These are phyloP conservation scores for Enoplosus armatus DNA, from an alignment of 2,797 vertebrate species.

Conservation along the genomic window DNA sequence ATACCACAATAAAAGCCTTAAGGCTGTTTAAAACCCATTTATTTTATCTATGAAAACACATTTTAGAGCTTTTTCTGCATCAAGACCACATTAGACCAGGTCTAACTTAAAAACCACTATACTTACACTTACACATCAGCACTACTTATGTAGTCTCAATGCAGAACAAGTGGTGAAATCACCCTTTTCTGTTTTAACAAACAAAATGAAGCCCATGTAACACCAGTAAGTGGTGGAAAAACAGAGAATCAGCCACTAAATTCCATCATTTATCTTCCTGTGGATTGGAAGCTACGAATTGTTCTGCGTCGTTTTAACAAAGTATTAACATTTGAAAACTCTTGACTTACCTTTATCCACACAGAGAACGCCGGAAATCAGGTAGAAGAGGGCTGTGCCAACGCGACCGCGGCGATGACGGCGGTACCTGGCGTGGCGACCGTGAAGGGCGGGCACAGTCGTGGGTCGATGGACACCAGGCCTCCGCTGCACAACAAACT, in stretches of 20 bases:
- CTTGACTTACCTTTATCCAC: not conserved
- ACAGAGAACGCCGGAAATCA: slow-evolving; percentile 88
- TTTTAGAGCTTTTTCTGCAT: not conserved
- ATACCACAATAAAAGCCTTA: not conserved
- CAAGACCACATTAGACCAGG: not conserved
- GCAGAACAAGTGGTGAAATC: not conserved
- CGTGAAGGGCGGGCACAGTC: slow-evolving; percentile 62
- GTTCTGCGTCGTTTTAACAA: not conserved
- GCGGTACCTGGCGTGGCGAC: slow-evolving; percentile 38
- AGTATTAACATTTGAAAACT: not conserved
- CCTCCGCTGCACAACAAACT: slow-evolving; percentile 85
- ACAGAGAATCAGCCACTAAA: not conserved
- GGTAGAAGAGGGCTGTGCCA: slow-evolving; percentile 81
- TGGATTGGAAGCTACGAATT: not conserved
- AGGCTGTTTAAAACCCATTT: not conserved
- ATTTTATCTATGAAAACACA: not conserved
- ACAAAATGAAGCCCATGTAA: not conserved
- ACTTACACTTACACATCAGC: not conserved
- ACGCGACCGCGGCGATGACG: slow-evolving; percentile 67
- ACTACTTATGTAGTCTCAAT: not conserved
- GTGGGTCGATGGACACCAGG: slow-evolving; percentile 73
- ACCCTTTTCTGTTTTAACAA: not conserved
- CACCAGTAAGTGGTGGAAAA: not conserved
- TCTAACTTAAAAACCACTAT: not conserved
- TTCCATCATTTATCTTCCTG: not conserved